A percentile compares a stretch with the other conserved stretches of the same genome.
These are phyloP conservation scores for Salticus scenicus DNA, from an alignment of 2,888 invertebrate genomes.

Conservation along the genomic window DNA sequence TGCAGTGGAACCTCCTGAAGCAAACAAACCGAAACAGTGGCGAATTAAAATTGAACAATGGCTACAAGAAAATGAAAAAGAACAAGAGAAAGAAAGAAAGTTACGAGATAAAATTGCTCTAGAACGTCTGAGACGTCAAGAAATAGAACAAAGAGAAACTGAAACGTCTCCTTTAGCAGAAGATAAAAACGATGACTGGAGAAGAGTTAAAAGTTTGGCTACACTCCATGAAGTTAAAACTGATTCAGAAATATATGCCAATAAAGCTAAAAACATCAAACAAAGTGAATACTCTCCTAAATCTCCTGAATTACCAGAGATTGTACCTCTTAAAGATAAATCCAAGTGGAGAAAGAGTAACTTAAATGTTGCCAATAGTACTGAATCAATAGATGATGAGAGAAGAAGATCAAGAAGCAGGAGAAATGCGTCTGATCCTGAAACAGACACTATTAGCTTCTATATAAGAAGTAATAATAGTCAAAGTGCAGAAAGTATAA, in stretches of 20 bases:
- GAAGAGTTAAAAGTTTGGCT: slow-evolving; percentile 21
- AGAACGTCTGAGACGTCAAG: slow-evolving; percentile 47
- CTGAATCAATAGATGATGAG: slow-evolving; percentile 83
- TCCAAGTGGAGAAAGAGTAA: slow-evolving; percentile 85
- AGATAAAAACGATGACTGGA: slow-evolving; percentile 39
- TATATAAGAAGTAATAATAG: slow-evolving; percentile 40
- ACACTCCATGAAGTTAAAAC: slow-evolving; percentile 60
- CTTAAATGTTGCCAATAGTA: slow-evolving; percentile 79
- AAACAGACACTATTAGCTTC: slow-evolving; percentile 54
- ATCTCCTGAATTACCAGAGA: slow-evolving; percentile 56
- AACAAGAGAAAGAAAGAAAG: slow-evolving; percentile 79
- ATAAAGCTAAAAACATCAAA: slow-evolving; percentile 49
- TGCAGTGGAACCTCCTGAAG: slow-evolving; percentile 31
- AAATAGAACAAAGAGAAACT: slow-evolving; percentile 46
- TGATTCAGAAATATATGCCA: slow-evolving; percentile 63
- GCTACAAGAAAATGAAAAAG: slow-evolving; percentile 90
- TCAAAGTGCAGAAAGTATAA: not conserved
- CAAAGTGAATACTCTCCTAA: slow-evolving; percentile 44
- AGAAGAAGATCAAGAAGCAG: slow-evolving; percentile 77
- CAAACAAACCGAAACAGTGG: slow-evolving; percentile 79
- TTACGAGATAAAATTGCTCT: slow-evolving; percentile 48
- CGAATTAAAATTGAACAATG: slow-evolving; percentile 93
- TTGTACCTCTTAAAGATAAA: slow-evolving; percentile 82
- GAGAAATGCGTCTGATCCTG: slow-evolving; percentile 49
- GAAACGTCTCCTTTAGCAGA: slow-evolving; percentile 18